phyloP scores from a whole-genome alignment of 2,888 invertebrate genomes.

The Strigamia maritima region DNA sequence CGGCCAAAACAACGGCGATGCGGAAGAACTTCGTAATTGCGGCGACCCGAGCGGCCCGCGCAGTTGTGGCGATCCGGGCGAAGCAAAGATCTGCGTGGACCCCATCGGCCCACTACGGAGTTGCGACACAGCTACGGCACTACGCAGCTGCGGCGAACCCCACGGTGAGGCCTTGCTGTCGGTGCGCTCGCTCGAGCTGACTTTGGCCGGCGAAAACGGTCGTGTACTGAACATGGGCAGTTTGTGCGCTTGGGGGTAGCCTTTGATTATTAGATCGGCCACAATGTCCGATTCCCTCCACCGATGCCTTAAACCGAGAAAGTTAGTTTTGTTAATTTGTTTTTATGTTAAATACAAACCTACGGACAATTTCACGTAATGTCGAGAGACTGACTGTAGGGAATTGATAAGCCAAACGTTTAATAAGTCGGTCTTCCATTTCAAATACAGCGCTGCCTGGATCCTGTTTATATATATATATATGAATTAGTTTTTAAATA shows the following conservation, averaged over 20 bases:
- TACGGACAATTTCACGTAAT: slow-evolving; percentile 36
- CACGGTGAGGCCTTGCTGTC: slow-evolving; percentile 36
- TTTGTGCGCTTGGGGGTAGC: slow-evolving; percentile 39
- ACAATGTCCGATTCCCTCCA: slow-evolving; percentile 39
- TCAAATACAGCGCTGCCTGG: slow-evolving; percentile 37
- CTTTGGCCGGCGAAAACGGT: slow-evolving; percentile 39
- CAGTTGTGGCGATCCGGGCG: slow-evolving; percentile 37
- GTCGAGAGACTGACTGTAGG: slow-evolving; percentile 35
- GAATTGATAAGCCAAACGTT: slow-evolving; percentile 37
- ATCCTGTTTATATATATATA: neutral
- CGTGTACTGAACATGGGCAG: slow-evolving; percentile 38
- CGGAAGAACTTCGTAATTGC: slow-evolving; percentile 26
- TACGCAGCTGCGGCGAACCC: slow-evolving; percentile 36
- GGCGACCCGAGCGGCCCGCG: slow-evolving; percentile 28
- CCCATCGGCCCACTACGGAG: slow-evolving; percentile 34
- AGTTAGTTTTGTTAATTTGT: neutral
- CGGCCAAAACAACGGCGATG: slow-evolving; percentile 34
- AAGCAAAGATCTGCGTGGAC: slow-evolving; percentile 29
- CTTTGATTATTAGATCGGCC: slow-evolving; percentile 38
- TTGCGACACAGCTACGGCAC: slow-evolving; percentile 7
- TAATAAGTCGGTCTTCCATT: slow-evolving; percentile 38
- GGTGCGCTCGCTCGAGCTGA: slow-evolving; percentile 34
- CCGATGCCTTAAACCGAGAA: slow-evolving; percentile 35
- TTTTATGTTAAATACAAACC: slow-evolving; percentile 9
- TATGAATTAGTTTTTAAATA: neutral